Percentiles rank a stretch among this genome's conserved stretches.
Conservation (phyloP, 2,113 vertebrate species). For the Asarcornis scutulata region DNA sequence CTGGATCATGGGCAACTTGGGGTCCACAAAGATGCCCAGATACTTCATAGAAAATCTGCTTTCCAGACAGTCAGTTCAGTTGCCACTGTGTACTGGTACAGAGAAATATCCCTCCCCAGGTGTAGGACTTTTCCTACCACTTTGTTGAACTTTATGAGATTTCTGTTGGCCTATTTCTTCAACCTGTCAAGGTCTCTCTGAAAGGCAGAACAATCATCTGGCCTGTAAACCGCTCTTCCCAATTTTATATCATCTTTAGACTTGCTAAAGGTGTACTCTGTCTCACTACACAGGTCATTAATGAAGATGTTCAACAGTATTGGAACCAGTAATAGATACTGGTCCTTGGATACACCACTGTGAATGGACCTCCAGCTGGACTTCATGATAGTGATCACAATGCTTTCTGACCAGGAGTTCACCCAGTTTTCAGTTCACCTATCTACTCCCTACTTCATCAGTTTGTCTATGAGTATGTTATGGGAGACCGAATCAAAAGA, state of each 20-base stretch:
- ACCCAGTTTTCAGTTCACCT: background rate
- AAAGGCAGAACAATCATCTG: background rate
- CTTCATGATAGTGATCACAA: background rate
- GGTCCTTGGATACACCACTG: background rate
- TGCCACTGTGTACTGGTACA: background rate
- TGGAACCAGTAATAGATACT: background rate
- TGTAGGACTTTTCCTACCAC: background rate
- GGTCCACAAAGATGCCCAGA: background rate
- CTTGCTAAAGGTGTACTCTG: background rate
- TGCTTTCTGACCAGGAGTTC: background rate
- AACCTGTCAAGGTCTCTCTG: background rate
- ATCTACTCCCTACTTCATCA: background rate
- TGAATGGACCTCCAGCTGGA: background rate
- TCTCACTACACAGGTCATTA: background rate
- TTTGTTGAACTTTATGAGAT: background rate
- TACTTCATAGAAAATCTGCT: background rate
- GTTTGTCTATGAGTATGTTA: background rate
- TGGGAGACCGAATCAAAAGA: background rate
- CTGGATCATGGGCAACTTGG: background rate
- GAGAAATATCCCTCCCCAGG: background rate
- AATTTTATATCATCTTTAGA: background rate
- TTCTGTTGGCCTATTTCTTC: background rate
- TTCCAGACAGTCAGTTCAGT: background rate
- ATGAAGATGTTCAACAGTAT: background rate
- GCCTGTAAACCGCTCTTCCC: background rate